Evolutionary conservation across 1,140 invertebrate genomes (phyloP), one percentile per base, ranked within the genome.

Genomic region (Carcinoscorpius rotundicauda): DNA sequence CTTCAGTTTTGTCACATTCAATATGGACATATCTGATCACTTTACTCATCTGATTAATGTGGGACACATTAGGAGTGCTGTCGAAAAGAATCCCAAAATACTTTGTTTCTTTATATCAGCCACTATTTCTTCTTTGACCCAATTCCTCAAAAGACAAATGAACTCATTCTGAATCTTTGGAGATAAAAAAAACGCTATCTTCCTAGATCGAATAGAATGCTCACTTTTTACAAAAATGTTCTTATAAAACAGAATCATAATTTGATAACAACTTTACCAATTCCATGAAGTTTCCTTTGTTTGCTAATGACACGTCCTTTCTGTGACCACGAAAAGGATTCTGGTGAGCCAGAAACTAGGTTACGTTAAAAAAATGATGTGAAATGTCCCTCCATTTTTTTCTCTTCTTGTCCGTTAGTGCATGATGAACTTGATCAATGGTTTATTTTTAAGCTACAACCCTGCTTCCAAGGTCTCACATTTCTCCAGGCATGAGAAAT

Each of bases 21-120:
- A 62, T 66, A 52, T 66, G 62, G 49, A 66, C 53, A 58, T 64
- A 68, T 70, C 72, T 61, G 49, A 75, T 63, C 4, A 74, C 62
- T 59, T 74, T 49, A 59, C 72, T 72, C 48, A 78, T 68, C 66
- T 78, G 72, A 68, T 77, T 75, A 1, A 74, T 71, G 68, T 78
- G 71, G 8, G 71, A 66, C 29, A 1, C 29, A 29, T 78, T 74
- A 55, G 74, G 72, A 10, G 74, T 76, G 8, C 74, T 77, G 72
- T 77, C 75, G 8, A 77, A 69, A 58, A 73, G 72, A 63, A 76
- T 68, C 57, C 72, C 72, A 70, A 72, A 78, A 29, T 29, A 29
- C 29, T 29, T 29, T 29, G 29, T 29, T 29, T 29, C 29, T 29
- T 29, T 29, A 29, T 29, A 29, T 29, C 29, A 29, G 29, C 29